Base-by-base conservation (phyloP, 2,113 vertebrate genomes). In the Asarcornis scutulata region DNA sequence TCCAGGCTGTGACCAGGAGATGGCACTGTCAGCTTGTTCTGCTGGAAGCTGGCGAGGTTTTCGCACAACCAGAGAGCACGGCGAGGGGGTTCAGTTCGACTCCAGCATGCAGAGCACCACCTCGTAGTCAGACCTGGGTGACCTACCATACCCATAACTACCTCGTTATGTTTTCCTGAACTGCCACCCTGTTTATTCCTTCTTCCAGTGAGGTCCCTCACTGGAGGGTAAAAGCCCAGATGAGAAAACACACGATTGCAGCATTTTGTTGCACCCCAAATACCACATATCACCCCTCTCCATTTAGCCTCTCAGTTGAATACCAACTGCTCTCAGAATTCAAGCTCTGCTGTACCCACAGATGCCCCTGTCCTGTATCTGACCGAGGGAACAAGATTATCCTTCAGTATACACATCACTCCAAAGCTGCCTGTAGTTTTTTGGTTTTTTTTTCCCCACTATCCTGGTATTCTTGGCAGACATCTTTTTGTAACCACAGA, bases 1-100 rank as follows among this genome's bases (percentile, higher is more conserved):
- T 34, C 67, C 21, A 3, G 40, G 40, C 72, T 83, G 29, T 78
- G 85, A 15, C 92, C 94, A 90, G 89, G 72, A 97, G 96, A 38
- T 86, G 92, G 95, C 96, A 94, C 64, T 90, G 80, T 32, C 80
- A 83, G 71, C 86, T 32, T 46, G 31, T 25, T 29, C 74, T 52
- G 34, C 46, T 82, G 18, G 66, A 5, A 36, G 52, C 40, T 2
- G 64, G 11, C 0, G 0, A 36, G 36, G 8, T 16, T 10, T 72
- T 38, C 31, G 34, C 0, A 0, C 48, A 68, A 60, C 23, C 6
- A 2, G 3, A 3, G 15, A 13, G 76, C 40, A 6, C 1, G 1
- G 36, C 29, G 62, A 11, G 55, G 11, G 17, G n/a, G 6, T 71
- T 77, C 77, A 18, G 55, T 4, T 36, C 2, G 2, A 50, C 2